Percentiles rank a stretch among this genome's conserved stretches.
phyloP scores from a whole-genome alignment of 2,797 vertebrate species.

The Premnoplex brunnescens region DNA sequence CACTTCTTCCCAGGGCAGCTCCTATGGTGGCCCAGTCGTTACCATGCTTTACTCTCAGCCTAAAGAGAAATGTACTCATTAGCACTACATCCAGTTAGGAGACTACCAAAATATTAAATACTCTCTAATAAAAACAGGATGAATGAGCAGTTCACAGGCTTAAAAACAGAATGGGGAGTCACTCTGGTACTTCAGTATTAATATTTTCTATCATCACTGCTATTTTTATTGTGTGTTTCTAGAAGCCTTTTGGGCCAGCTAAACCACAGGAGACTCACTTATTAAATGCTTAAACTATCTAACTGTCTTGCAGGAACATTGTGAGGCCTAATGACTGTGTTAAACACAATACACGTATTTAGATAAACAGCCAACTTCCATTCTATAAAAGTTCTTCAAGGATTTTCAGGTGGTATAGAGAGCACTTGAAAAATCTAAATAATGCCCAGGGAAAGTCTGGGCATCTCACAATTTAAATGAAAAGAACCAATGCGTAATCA shows the following conservation, averaged over 20 bases:
- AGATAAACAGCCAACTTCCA: background rate
- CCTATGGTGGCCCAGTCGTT: conserved; percentile 99
- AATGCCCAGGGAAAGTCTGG: background rate
- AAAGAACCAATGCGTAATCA: background rate
- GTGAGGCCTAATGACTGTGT: background rate
- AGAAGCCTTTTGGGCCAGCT: background rate
- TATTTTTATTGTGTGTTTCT: background rate
- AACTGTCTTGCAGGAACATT: background rate
- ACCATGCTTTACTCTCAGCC: conserved; percentile 90
- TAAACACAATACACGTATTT: background rate
- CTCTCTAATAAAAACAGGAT: background rate
- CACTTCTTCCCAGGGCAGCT: conserved; percentile 92
- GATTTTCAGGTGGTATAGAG: background rate
- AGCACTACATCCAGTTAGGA: conserved; percentile 19
- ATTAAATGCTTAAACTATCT: background rate
- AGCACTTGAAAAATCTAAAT: background rate
- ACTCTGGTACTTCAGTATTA: background rate
- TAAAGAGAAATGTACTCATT: conserved; percentile 69
- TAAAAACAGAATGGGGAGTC: background rate
- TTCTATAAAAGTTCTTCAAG: background rate
- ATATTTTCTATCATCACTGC: background rate
- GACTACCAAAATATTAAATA: background rate
- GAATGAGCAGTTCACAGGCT: background rate
- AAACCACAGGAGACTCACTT: background rate
- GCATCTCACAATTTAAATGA: background rate